These are phyloP conservation scores for Branchipolynoe longqiensis DNA, from an alignment of 2,888 invertebrate species.

Conservation along the genomic window DNA sequence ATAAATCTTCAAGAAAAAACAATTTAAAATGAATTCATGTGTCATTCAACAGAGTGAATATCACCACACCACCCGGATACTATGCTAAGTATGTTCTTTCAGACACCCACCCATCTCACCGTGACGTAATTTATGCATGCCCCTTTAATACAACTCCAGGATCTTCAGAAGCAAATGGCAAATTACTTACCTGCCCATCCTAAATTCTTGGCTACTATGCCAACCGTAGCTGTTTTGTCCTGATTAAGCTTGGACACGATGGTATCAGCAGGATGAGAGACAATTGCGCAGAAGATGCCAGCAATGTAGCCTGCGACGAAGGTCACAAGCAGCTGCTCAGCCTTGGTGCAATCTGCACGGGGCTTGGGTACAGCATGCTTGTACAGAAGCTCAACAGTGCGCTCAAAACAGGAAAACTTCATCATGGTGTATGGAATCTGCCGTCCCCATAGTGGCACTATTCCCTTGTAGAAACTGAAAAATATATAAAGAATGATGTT, in stretches of 20 bases:
- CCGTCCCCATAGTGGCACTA: slow-evolving; percentile 97
- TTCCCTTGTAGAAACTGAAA: slow-evolving; percentile 94
- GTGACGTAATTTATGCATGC: too few species aligned
- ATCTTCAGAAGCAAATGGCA: too few species aligned
- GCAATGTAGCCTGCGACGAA: slow-evolving; percentile 98
- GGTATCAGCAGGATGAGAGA: slow-evolving; percentile 98
- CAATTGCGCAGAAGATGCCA: slow-evolving; percentile 98
- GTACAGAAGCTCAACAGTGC: slow-evolving; percentile 96
- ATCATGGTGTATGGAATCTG: slow-evolving; percentile 99
- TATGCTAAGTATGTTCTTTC: too few species aligned
- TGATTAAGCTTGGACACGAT: slow-evolving; percentile 98
- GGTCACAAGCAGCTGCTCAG: slow-evolving; percentile 96
- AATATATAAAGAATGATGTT: too few species aligned
- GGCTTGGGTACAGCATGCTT: slow-evolving; percentile 96
- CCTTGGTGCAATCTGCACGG: slow-evolving; percentile 92
- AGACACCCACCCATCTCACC: too few species aligned
- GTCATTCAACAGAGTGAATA: too few species aligned
- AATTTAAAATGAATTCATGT: too few species aligned
- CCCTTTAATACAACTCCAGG: too few species aligned
- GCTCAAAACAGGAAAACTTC: slow-evolving; percentile 99
- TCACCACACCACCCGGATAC: too few species aligned
- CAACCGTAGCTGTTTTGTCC: slow-evolving; percentile 89
- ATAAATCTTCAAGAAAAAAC: too few species aligned
- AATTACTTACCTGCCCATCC: slow-evolving; percentile 84
- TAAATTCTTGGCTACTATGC: slow-evolving; percentile 88